Evolutionary conservation across 2,888 invertebrate species (phyloP), one percentile per base, ranked within the genome.

Genomic region (Bombyx huttoni): DNA sequence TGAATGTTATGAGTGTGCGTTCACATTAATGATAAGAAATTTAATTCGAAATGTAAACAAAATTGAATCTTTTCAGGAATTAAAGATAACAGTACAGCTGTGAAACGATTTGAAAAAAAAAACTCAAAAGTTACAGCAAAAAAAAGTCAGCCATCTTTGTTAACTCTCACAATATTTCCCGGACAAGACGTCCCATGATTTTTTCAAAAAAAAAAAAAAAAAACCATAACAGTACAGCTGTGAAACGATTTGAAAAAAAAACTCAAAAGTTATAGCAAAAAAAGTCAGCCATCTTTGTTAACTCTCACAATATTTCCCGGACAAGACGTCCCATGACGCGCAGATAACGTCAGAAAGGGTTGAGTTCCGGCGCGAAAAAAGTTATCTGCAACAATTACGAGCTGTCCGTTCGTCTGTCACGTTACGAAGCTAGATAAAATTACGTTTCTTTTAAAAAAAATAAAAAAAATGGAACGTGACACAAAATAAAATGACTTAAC

Each of bases 331-430:
- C 67, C 71, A 76, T 79, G 78, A 81, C 82, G 76, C 64, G 59
- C 63, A 72, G 85, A 86, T 86, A 86, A 74, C 79, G 80, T 74
- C 81, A 74, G 75, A 40, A 81, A 82, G 86, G 85, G 84, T 84
- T 82, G 79, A 79, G 75, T 80, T 76, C 75, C 78, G 78, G 62
- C 62, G 65, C 63, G 68, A 71, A 77, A 76, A 75, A 73, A 68
- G 65, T 81, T 84, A 84, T 84, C 84, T 75, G 60, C 50, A 58
- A 56, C 62, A 58, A 64, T 62, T 65, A 68, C 60, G 40, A 12
- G 40, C 40, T 40, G 40, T 40, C 40, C 40, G 40, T 40, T 40
- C 1, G 40, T 40, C 40, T 40, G 40, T 40, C 40, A 40, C 40
- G 12, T 40, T 10, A 40, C 40, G 40, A 40, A 40, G 40, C 7